Evolutionary conservation across 2,797 vertebrate species (phyloP), one percentile per base, ranked within the genome.

Genomic region (Poliocrania exsul): DNA sequence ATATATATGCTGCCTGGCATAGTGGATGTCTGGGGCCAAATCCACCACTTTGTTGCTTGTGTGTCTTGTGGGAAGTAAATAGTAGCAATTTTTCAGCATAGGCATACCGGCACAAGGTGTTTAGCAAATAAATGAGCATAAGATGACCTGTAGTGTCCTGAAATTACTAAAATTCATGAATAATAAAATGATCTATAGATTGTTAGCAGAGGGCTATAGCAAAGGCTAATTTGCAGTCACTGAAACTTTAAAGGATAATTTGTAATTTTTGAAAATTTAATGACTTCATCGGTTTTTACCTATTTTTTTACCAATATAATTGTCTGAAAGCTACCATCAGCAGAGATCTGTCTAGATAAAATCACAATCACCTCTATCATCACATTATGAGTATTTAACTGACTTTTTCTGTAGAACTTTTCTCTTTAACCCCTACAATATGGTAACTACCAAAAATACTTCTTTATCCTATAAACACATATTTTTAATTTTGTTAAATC

Each of bases 111-210:
- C 88, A 93, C 95, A 97, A 97, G 97, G 97, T 98, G 96, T 98
- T 98, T 98, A 98, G 98, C 97, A 98, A 98, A 98, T 97, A 98
- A 98, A 98, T 98, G 98, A 98, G 96, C 96, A 90, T 90, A 95
- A 96, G 97, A 98, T 98, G 97, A 98, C 97, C 97, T 97, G 96
- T 96, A 95, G 97, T 98, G 97, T 98, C 97, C 97, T 97, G 95
- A 97, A 98, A 98, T 98, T 98, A 98, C 97, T 97, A 97, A 98
- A 98, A 98, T 97, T 97, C 97, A 98, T 98, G 97, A 97, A 98
- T 98, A 98, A 98, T 97, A 97, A 98, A 98, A 98, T 98, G 98
- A 98, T 98, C 97, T 98, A 98, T 98, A 98, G 97, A 97, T 98
- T 98, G 97, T 97, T 98, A 98, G 95, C 96, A 98, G 95, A 98